Conservation (phyloP, 1,140 invertebrate species). For the Drosophila murphyi region DNA sequence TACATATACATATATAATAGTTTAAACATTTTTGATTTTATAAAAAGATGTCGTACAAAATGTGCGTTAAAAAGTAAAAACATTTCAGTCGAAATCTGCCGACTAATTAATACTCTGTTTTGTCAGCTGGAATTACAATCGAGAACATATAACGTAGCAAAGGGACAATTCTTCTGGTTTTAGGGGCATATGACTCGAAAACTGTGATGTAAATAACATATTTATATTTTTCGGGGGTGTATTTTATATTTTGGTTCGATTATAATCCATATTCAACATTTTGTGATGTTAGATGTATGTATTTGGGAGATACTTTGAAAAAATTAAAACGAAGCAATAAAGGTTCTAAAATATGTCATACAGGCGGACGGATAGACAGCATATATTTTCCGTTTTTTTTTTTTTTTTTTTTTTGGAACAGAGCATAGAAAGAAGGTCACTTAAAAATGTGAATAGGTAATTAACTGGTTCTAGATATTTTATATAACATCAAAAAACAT, state of each 20-base stretch:
- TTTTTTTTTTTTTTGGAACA: neutral
- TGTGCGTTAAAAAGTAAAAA: slow-evolving; percentile 26
- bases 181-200: neutral
- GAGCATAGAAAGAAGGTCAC: slow-evolving; percentile 21
- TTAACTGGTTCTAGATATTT: slow-evolving; percentile 20
- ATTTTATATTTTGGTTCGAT: no score
- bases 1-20: slow-evolving; percentile 14
- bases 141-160: no score
- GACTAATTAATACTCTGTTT: neutral
- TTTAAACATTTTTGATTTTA: slow-evolving; percentile 16
- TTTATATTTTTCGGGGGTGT: no score
- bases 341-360: neutral
- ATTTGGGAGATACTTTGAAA: neutral
- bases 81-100: neutral
- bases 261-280: neutral
- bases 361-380: neutral
- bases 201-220: neutral
- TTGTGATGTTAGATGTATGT: neutral
- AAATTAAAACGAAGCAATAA: neutral
- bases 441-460: slow-evolving; percentile 17
- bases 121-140: no score
- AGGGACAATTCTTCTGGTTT: neutral
- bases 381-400: neutral
- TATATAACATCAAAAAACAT: slow-evolving; percentile 33
- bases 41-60: slow-evolving; percentile 35